A percentile compares a stretch with the other conserved stretches of the same genome.
Conservation (phyloP, 2,888 invertebrate genomes). For the Diadromus collaris region DNA sequence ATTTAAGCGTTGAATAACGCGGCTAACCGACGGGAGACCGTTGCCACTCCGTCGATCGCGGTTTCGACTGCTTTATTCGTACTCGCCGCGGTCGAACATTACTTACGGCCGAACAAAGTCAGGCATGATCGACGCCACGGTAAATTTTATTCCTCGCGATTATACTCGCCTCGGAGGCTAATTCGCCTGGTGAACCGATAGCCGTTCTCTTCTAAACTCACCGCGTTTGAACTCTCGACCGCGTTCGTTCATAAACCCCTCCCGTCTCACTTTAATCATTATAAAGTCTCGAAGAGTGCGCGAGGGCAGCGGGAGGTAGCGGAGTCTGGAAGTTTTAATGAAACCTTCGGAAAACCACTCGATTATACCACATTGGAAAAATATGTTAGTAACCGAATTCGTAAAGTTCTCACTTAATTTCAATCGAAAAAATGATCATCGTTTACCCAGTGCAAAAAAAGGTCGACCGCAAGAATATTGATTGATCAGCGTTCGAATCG, state of each 20-base stretch:
- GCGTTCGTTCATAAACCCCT: conserved; percentile 3
- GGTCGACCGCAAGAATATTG: too few relatives aligned
- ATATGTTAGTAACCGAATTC: conserved; percentile 11
- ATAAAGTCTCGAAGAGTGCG: conserved; percentile 22
- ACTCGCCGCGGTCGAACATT: not conserved
- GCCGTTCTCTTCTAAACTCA: conserved; percentile 17
- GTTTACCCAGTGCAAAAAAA: too few relatives aligned
- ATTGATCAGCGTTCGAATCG: too few relatives aligned
- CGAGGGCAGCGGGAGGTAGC: not conserved
- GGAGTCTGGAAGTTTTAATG: conserved; percentile 22
- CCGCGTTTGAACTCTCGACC: conserved; percentile 5
- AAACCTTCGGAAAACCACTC: conserved; percentile 22
- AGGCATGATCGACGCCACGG: not conserved
- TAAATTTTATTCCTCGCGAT: conserved; percentile 9
- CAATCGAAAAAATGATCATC: too few relatives aligned
- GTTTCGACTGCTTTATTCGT: not conserved
- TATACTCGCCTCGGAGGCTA: conserved; percentile 21
- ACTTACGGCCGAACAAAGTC: not conserved
- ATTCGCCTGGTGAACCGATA: conserved; percentile 26
- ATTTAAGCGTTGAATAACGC: not conserved
- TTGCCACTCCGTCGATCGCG: not conserved
- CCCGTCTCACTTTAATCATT: conserved; percentile 27
- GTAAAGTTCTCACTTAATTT: too few relatives aligned
- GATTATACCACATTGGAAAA: conserved; percentile 11
- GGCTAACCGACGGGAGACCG: not conserved